phyloP scores from a whole-genome alignment of 2,888 invertebrate species.

The Drosophila acutilabella region DNA sequence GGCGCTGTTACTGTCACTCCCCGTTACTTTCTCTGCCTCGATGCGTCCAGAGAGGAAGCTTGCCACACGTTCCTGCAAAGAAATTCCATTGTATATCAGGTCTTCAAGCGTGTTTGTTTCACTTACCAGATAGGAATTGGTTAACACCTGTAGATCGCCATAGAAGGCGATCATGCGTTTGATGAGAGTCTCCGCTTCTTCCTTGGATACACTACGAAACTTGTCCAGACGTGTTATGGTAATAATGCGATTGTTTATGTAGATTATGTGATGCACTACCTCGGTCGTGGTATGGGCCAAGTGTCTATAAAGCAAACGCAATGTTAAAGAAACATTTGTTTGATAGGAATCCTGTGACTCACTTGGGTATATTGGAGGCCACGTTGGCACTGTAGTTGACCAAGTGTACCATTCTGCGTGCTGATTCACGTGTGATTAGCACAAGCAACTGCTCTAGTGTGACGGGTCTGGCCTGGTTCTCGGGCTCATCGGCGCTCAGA shows the following conservation, averaged over 20 bases:
- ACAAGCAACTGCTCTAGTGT: slow-evolving; percentile 92
- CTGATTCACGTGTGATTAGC: slow-evolving; percentile 91
- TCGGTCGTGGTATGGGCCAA: slow-evolving; percentile 86
- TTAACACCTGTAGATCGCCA: slow-evolving; percentile 76
- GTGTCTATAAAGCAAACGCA: slow-evolving; percentile 76
- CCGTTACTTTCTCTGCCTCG: slow-evolving; percentile 87
- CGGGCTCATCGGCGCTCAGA: slow-evolving; percentile 92
- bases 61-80: slow-evolving; percentile 87
- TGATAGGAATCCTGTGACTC: slow-evolving; percentile 34
- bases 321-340: not conserved
- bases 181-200: slow-evolving; percentile 85
- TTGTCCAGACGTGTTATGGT: slow-evolving; percentile 89
- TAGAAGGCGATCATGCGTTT: slow-evolving; percentile 80
- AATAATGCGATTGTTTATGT: slow-evolving; percentile 88
- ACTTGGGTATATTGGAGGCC: slow-evolving; percentile 88
- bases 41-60: slow-evolving; percentile 89
- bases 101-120: not conserved
- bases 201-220: slow-evolving; percentile 86
- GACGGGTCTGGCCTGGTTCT: slow-evolving; percentile 92
- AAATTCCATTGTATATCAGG: not conserved
- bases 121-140: slow-evolving; percentile 81
- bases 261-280: slow-evolving; percentile 87
- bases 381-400: slow-evolving; percentile 89
- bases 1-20: slow-evolving; percentile 61
- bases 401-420: slow-evolving; percentile 91